phyloP scores from a whole-genome alignment of 1,140 invertebrate species.

The Drosophila pachea region DNA sequence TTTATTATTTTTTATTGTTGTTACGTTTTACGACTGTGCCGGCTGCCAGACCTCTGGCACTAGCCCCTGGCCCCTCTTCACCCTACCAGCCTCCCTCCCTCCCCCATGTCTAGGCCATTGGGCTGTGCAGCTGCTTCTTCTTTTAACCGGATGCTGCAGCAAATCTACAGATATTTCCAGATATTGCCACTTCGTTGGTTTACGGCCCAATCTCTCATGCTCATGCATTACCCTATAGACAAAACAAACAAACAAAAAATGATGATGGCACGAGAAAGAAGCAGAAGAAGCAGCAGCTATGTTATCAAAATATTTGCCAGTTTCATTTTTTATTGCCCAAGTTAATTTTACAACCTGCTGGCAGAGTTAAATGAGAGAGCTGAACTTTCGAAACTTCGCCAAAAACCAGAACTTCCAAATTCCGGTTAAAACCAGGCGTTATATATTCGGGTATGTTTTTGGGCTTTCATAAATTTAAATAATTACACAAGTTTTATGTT shows the following conservation, averaged over 20 bases:
- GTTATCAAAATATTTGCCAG: slow-evolving; percentile 58
- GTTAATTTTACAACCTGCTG: slow-evolving; percentile 64
- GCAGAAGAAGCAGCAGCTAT: background rate
- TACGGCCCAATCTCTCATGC: slow-evolving; percentile 29
- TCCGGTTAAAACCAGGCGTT: background rate
- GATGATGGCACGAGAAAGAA: too few species aligned
- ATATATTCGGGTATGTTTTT: too few species aligned
- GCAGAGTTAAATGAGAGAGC: background rate
- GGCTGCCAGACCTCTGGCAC: slow-evolving; percentile 5
- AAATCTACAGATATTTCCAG: slow-evolving; percentile 55
- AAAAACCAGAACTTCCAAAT: background rate
- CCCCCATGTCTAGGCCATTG: too few species aligned
- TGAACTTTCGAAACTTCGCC: background rate
- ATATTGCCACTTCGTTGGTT: slow-evolving; percentile 53
- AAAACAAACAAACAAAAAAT: slow-evolving; percentile 28
- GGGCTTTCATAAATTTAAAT: too few species aligned
- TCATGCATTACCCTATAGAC: slow-evolving; percentile 39
- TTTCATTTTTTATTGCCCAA: slow-evolving; percentile 54
- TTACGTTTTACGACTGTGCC: slow-evolving; percentile 76
- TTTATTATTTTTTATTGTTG: slow-evolving; percentile 79
- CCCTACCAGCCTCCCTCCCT: too few species aligned
- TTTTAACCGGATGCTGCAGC: slow-evolving; percentile 34
- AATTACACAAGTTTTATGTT: too few species aligned
- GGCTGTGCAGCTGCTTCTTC: background rate
- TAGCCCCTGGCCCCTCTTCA: background rate